Evolutionary conservation across 2,888 invertebrate genomes (phyloP).

Genomic region (Junonia oenone): DNA sequence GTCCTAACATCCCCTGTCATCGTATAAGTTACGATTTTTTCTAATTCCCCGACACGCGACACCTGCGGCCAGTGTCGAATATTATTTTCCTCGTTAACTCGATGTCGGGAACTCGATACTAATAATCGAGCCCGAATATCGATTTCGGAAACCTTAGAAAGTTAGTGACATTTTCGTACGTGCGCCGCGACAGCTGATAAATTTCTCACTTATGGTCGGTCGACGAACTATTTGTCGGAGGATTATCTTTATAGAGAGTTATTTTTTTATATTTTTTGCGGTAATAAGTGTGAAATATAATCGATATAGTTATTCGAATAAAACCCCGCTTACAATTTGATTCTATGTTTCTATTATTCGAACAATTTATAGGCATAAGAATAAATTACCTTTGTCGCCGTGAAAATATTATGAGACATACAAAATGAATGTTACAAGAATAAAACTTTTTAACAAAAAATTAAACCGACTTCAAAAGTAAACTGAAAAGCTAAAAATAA

Average conservation of each 20-base stretch:
- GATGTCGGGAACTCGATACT: slow-evolving; percentile 56
- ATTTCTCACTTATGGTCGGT: slow-evolving; percentile 8
- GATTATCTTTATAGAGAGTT: too few species aligned
- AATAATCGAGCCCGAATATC: slow-evolving; percentile 60
- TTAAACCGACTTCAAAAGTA: too few species aligned
- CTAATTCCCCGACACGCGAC: slow-evolving; percentile 54
- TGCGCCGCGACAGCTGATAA: slow-evolving; percentile 21
- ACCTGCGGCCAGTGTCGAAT: slow-evolving; percentile 64
- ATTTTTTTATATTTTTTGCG: background rate
- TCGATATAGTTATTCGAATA: too few species aligned
- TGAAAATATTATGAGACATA: too few species aligned
- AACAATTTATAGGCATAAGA: too few species aligned
- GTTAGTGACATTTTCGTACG: slow-evolving; percentile 38
- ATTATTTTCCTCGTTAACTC: slow-evolving; percentile 67
- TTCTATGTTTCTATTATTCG: too few species aligned
- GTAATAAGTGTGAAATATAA: too few species aligned
- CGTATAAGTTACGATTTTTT: slow-evolving; percentile 30
- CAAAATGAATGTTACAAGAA: too few species aligned
- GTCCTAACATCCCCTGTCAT: slow-evolving; percentile 10
- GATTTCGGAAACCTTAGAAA: slow-evolving; percentile 67
- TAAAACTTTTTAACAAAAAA: too few species aligned
- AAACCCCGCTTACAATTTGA: too few species aligned
- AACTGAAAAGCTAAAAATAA: too few species aligned
- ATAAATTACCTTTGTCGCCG: too few species aligned
- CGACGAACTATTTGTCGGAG: background rate